These are phyloP conservation scores for Paradisaea rubra DNA, from an alignment of 2,113 vertebrate genomes.

Conservation along the genomic window DNA sequence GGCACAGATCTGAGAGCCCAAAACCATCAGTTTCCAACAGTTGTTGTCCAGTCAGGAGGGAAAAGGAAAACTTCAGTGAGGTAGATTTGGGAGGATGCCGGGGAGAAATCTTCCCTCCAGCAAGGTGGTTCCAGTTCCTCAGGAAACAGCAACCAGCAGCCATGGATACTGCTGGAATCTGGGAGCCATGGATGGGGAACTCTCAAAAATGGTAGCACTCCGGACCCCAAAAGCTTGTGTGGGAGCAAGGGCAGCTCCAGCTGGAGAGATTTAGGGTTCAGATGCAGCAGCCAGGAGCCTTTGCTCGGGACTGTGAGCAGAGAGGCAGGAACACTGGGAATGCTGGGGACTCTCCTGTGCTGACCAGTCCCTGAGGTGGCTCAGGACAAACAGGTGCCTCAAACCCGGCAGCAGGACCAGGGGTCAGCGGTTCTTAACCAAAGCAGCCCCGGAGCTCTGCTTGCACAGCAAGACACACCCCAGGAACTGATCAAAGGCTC, in stretches of 20 bases:
- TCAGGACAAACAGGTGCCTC: neutral
- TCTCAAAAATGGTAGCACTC: neutral
- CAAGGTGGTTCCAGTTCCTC: neutral
- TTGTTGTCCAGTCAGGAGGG: fast-evolving
- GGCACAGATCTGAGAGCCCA: neutral
- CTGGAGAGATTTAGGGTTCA: neutral
- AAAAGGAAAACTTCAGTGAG: neutral
- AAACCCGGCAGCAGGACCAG: neutral
- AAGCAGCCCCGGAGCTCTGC: neutral
- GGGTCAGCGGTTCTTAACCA: neutral
- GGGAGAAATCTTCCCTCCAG: neutral
- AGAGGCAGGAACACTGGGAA: neutral
- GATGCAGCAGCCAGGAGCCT: neutral
- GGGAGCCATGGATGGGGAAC: neutral
- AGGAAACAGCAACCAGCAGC: neutral
- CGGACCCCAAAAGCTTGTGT: neutral
- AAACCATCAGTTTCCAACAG: neutral
- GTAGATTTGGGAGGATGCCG: neutral
- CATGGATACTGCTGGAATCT: neutral
- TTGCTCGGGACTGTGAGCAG: neutral
- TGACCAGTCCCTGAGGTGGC: neutral
- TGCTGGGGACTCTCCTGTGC: neutral
- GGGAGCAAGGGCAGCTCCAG: neutral
- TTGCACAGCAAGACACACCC: neutral
- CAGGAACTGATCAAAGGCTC: neutral